Percentiles rank a stretch among this genome's conserved stretches.
phyloP scores from a whole-genome alignment of 2,888 invertebrate genomes.

The Acleris laterana region DNA sequence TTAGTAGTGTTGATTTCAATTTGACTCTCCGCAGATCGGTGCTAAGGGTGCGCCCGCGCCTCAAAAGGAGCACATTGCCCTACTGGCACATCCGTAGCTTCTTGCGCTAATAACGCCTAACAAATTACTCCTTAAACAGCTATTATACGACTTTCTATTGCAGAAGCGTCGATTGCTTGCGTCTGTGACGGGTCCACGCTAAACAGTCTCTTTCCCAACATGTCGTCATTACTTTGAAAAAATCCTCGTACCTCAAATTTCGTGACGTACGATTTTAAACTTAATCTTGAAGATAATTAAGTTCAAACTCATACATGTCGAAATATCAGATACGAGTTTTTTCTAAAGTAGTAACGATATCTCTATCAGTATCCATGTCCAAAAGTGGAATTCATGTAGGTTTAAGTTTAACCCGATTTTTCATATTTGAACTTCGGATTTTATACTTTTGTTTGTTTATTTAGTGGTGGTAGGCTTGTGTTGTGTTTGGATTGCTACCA shows the following conservation, averaged over 20 bases:
- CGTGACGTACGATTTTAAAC: too few relatives aligned
- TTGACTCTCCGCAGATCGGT: background rate
- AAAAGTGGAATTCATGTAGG: background rate
- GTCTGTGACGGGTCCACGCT: slow-evolving; percentile 24
- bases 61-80: slow-evolving; percentile 43
- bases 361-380: background rate
- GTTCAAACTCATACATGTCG: too few relatives aligned
- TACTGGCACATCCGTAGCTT: slow-evolving; percentile 41
- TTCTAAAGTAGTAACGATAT: too few relatives aligned
- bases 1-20: background rate
- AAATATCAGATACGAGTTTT: too few relatives aligned
- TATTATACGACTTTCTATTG: slow-evolving; percentile 43
- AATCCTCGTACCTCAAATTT: too few relatives aligned
- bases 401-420: background rate
- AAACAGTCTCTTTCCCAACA: too few relatives aligned
- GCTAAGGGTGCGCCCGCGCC: slow-evolving; percentile 31
- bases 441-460: too few relatives aligned
- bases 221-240: too few relatives aligned
- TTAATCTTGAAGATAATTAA: too few relatives aligned
- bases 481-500: too few relatives aligned
- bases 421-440: background rate
- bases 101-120: slow-evolving; percentile 45
- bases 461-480: too few relatives aligned
- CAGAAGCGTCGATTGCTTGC: slow-evolving; percentile 36
- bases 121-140: slow-evolving; percentile 48